Evolutionary conservation across 2,113 vertebrate species (phyloP).

Genomic region (Sceloporus tristichus): DNA sequence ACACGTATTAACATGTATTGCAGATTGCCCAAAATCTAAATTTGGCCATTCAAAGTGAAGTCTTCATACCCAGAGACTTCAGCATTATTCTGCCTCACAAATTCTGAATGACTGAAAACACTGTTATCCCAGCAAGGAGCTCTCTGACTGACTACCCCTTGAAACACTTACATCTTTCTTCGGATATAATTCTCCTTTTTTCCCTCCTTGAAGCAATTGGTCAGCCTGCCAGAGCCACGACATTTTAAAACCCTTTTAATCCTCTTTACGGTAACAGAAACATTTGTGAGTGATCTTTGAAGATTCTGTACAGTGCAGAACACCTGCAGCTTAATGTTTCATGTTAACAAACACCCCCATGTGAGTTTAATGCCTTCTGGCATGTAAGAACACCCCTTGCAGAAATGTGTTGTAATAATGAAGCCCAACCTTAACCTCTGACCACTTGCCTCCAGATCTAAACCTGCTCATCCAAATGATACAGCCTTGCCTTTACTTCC

Average conservation of each 20-base stretch:
- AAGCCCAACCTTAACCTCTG: slow-evolving; percentile 60
- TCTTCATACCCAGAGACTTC: slow-evolving; percentile 72
- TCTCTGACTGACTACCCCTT: slow-evolving; percentile 45
- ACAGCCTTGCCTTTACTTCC: slow-evolving; percentile 54
- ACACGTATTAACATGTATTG: slow-evolving; percentile 58
- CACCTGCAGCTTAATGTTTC: slow-evolving; percentile 71
- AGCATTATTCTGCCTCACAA: slow-evolving; percentile 79
- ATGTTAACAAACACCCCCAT: slow-evolving; percentile 59
- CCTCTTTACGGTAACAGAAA: slow-evolving; percentile 78
- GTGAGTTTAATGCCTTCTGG: slow-evolving; percentile 56
- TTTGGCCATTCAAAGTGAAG: slow-evolving; percentile 76
- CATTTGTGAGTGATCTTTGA: slow-evolving; percentile 76
- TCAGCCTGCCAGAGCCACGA: slow-evolving; percentile 39
- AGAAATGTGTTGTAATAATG: slow-evolving; percentile 43
- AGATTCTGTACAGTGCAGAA: slow-evolving; percentile 68
- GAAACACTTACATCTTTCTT: slow-evolving; percentile 1
- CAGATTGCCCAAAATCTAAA: slow-evolving; percentile 75
- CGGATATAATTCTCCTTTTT: slow-evolving; percentile 32
- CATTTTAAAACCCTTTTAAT: slow-evolving; percentile 80
- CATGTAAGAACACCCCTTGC: slow-evolving; percentile 30
- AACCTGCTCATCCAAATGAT: slow-evolving; percentile 45
- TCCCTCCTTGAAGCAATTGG: slow-evolving; percentile 56
- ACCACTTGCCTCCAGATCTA: slow-evolving; percentile 47
- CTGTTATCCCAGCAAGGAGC: slow-evolving; percentile 60
- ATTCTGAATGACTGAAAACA: slow-evolving; percentile 80